Evolutionary conservation across 2,888 invertebrate species (phyloP), one percentile per base, ranked within the genome.

Genomic region (Cataglyphis altisquamis): DNA sequence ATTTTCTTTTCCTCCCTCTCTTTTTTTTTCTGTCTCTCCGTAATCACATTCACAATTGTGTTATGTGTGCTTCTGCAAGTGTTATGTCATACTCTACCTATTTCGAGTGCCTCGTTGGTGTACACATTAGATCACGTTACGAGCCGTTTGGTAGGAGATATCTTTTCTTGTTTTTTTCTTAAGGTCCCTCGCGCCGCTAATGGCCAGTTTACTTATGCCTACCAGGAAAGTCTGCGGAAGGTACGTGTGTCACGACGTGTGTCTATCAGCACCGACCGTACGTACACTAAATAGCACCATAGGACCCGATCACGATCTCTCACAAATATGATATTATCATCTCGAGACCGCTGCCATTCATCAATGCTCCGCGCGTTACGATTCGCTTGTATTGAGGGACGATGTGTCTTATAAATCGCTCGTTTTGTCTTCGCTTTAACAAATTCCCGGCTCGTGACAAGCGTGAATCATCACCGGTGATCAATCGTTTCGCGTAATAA

Each of bases 161-260:
- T 93, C 91, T 93, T 92, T 94, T 93, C 92, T 93, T 93, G 89
- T 92, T 96, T 95, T 96, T 96, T 96, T 96, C 96, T 96, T 95
- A 96, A 96, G 96, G 96, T 96, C 95, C 96, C 96, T 95, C 96
- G 96, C 95, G 96, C 96, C 95, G 96, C 92, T 94, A 95, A 95
- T 94, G 95, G 95, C 95, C 96, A 96, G 96, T 96, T 96, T 95
- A 95, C 96, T 96, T 96, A 96, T 96, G 96, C 96, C 96, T 96
- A 96, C 96, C 96, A 96, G 96, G 96, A 96, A 95, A 96, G 96
- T 95, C 96, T 96, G 91, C 93, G 92, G 93, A 94, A 94, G 94
- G 94, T 94, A 94, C 91, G 94, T 94, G 92, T 90, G 83, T 87
- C 88, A 90, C 89, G 86, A 88, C 85, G 85, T 89, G 84, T 86